Conservation (phyloP, 2,113 vertebrate genomes). For the Pterocles burchelli region DNA sequence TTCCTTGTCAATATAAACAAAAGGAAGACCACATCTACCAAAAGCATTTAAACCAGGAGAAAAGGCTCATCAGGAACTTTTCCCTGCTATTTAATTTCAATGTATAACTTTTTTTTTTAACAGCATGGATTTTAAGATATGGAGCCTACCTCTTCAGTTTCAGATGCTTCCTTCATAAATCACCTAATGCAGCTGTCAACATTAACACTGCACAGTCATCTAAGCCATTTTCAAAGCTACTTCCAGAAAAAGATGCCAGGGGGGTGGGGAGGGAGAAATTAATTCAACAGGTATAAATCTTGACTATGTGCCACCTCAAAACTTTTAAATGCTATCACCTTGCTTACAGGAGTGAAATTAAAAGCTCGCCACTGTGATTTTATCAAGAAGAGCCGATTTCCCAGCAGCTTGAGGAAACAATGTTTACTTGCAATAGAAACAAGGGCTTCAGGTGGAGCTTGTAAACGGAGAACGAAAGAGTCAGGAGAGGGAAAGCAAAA, state of each 20-base stretch:
- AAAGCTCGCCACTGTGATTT: background rate
- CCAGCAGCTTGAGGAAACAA: background rate
- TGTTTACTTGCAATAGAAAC: accelerated
- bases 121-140: background rate
- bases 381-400: background rate
- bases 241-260: background rate
- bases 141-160: background rate
- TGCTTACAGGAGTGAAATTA: background rate
- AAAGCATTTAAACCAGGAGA: background rate
- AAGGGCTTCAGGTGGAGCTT: too few species aligned
- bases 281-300: background rate
- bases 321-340: background rate
- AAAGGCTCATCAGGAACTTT: background rate
- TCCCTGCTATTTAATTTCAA: background rate
- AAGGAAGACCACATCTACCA: background rate
- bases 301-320: accelerated
- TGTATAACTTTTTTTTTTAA: background rate
- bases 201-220: background rate
- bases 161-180: background rate
- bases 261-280: too few species aligned
- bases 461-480: background rate
- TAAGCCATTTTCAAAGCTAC: background rate
- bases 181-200: background rate
- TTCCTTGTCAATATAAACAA: background rate
- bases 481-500: background rate